Evolutionary conservation across 2,888 invertebrate genomes (phyloP).

Genomic region (Oligia latruncula): DNA sequence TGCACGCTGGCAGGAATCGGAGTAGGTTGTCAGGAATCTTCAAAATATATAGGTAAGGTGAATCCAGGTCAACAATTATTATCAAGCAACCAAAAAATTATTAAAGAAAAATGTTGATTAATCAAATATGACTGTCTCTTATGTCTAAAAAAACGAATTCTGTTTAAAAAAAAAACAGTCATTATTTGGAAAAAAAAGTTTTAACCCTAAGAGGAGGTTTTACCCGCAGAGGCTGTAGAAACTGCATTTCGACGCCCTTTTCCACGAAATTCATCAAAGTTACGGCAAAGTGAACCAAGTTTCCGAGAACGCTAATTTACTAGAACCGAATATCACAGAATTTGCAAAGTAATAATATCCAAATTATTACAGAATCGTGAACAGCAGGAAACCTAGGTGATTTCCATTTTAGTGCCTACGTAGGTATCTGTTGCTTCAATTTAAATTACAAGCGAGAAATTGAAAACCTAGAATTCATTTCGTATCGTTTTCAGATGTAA

Average conservation of each 20-base stretch:
- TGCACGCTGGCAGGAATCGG: too few relatives aligned
- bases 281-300: not conserved
- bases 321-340: constrained; percentile 8
- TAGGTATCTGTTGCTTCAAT: not conserved
- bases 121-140: too few relatives aligned
- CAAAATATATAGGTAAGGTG: too few relatives aligned
- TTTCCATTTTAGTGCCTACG: not conserved
- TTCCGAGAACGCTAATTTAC: not conserved
- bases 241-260: not conserved
- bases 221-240: too few relatives aligned
- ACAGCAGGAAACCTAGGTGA: not conserved
- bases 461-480: constrained; percentile 6
- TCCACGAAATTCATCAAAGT: not conserved
- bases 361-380: constrained; percentile 21
- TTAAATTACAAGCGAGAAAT: constrained; percentile 2
- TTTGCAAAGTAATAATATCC: constrained; percentile 4
- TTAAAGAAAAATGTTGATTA: too few relatives aligned
- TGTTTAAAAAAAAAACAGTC: too few relatives aligned
- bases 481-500: constrained; percentile 11
- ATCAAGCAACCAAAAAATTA: too few relatives aligned
- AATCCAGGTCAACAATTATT: too few relatives aligned
- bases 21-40: too few relatives aligned
- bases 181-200: too few relatives aligned
- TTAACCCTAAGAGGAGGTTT: too few relatives aligned
- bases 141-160: too few relatives aligned